Conservation (phyloP, 2,797 vertebrate genomes). For the Semotilus atromaculatus region DNA sequence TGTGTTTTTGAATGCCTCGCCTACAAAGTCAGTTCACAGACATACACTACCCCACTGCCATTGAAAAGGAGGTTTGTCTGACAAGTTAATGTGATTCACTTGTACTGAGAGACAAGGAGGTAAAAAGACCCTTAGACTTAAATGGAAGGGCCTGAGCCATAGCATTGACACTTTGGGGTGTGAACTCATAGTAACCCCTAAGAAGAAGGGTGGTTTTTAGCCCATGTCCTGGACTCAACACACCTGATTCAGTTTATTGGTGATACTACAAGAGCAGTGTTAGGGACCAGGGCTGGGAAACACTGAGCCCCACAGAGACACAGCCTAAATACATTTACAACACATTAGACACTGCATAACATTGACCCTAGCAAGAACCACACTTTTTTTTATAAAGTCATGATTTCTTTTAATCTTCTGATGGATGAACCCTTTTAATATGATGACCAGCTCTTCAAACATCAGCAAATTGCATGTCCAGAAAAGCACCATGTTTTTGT, state of each 20-base stretch:
- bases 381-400: neutral
- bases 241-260: neutral
- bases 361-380: neutral
- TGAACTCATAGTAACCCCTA: neutral
- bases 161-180: neutral
- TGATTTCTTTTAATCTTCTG: neutral
- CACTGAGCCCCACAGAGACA: neutral
- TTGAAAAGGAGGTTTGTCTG: neutral
- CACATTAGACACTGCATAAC: neutral
- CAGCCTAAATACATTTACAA: neutral
- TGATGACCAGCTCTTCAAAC: neutral
- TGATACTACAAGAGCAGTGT: neutral
- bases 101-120: neutral
- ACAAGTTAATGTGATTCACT: neutral
- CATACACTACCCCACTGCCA: neutral
- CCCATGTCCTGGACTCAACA: neutral
- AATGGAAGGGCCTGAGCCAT: neutral
- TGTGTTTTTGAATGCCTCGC: slow-evolving; percentile 2
- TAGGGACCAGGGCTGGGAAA: neutral
- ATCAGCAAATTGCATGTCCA: neutral
- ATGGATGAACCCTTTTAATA: neutral
- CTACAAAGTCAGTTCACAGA: neutral
- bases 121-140: neutral
- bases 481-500: neutral
- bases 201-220: neutral